phyloP scores from a whole-genome alignment of 92 coral and sea anemone genomes.

The Epizoanthus rinbou region DNA sequence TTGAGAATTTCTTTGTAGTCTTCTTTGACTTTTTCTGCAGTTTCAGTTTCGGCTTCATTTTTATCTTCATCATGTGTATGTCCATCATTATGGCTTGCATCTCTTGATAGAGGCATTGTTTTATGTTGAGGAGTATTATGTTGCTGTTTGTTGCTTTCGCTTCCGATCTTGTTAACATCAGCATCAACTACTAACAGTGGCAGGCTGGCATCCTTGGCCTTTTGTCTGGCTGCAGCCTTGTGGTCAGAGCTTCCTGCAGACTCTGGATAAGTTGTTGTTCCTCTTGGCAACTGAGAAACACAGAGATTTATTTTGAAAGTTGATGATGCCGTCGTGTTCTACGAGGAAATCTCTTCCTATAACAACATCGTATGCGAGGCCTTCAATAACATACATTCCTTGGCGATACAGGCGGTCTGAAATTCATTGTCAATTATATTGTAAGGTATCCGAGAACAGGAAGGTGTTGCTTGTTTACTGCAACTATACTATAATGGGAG shows the following conservation, averaged over 20 bases:
- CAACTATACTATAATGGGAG: not conserved
- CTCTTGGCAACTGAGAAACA: not conserved
- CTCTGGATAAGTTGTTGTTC: not conserved
- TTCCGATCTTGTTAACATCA: not conserved
- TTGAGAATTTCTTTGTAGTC: too few relatives aligned
- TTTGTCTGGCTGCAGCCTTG: not conserved
- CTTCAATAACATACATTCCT: not conserved
- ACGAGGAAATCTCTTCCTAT: not conserved
- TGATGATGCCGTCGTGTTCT: not conserved
- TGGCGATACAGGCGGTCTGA: not conserved
- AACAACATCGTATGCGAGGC: not conserved
- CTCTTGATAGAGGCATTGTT: too few relatives aligned
- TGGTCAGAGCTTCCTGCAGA: not conserved
- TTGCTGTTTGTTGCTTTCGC: not conserved
- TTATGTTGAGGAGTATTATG: not conserved
- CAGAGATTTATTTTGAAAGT: not conserved
- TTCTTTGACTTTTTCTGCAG: too few relatives aligned
- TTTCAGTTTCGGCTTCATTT: too few relatives aligned
- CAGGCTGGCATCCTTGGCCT: not conserved
- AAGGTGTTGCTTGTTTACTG: slow-evolving; percentile 1
- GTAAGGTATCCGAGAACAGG: not conserved
- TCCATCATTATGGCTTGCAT: not conserved
- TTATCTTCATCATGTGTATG: too few relatives aligned
- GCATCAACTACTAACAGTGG: not conserved
- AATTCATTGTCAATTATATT: too few relatives aligned